Evolutionary conservation across 1,140 invertebrate genomes (phyloP).

Genomic region (Adoxophyes honmai): DNA sequence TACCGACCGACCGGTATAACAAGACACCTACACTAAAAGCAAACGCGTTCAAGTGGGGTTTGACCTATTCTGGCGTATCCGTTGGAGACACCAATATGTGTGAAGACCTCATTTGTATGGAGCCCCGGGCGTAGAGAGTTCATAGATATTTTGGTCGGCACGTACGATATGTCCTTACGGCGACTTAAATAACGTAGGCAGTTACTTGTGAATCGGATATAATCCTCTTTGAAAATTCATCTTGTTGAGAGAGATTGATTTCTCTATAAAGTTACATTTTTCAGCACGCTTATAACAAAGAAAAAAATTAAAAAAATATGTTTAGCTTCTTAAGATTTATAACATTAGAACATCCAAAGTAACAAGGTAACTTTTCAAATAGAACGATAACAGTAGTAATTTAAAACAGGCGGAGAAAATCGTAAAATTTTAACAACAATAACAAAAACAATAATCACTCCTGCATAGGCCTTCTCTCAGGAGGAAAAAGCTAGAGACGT

Average conservation of each 20-base stretch:
- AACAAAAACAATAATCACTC: no score
- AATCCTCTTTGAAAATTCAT: neutral
- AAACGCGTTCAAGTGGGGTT: neutral
- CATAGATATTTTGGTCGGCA: constrained; percentile 8
- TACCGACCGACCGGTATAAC: neutral
- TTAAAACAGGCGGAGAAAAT: no score
- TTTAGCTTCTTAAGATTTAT: no score
- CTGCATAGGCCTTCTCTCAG: no score
- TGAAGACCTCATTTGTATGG: neutral
- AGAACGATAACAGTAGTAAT: no score
- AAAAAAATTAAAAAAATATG: no score
- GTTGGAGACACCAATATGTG: neutral
- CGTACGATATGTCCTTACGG: constrained; percentile 4
- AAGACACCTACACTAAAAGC: neutral
- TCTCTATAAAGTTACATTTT: no score
- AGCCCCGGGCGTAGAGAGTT: neutral
- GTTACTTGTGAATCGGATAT: neutral
- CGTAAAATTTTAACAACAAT: no score
- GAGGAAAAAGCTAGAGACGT: no score
- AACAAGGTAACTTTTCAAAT: no score
- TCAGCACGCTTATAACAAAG: no score
- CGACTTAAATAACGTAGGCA: constrained; percentile 5
- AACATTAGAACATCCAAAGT: no score
- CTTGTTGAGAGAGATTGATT: neutral
- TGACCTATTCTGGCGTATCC: neutral